These are phyloP conservation scores for Ovibos moschatus DNA, from an alignment of 2,113 vertebrate genomes.

Conservation along the genomic window DNA sequence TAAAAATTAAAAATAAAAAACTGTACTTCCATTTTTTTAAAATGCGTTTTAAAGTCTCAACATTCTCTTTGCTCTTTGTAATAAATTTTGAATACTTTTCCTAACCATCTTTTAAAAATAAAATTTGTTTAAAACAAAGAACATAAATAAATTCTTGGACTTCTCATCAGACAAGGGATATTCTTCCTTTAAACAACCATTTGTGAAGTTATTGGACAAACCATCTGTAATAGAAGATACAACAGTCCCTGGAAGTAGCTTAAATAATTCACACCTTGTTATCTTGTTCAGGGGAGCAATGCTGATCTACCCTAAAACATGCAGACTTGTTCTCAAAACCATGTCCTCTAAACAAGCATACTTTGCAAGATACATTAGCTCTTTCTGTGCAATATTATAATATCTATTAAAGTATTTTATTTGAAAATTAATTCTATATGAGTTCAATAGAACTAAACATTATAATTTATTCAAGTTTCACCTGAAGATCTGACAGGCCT, in stretches of 20 bases:
- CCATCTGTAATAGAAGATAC: neutral
- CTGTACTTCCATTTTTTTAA: neutral
- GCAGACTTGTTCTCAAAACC: neutral
- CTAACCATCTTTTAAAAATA: neutral
- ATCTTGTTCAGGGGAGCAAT: neutral
- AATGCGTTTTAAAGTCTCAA: neutral
- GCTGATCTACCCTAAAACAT: neutral
- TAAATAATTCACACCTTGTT: neutral
- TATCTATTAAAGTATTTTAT: neutral
- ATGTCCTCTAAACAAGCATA: neutral
- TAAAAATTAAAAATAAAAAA: neutral
- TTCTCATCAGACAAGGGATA: neutral
- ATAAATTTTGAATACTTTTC: neutral
- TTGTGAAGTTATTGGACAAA: neutral
- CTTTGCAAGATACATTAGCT: neutral
- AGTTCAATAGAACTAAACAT: conserved; percentile 26
- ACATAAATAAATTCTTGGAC: neutral
- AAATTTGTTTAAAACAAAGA: neutral
- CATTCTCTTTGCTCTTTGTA: neutral
- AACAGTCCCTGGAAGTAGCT: neutral
- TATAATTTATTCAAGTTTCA: neutral
- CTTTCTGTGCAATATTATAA: conserved; percentile 16
- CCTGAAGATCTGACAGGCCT: neutral
- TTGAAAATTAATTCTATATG: conserved; percentile 8
- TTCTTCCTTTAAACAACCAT: neutral